Percentiles rank a stretch among this genome's conserved stretches.
These are phyloP conservation scores for Halcyon badia DNA, from an alignment of 2,797 vertebrate species.

Conservation along the genomic window DNA sequence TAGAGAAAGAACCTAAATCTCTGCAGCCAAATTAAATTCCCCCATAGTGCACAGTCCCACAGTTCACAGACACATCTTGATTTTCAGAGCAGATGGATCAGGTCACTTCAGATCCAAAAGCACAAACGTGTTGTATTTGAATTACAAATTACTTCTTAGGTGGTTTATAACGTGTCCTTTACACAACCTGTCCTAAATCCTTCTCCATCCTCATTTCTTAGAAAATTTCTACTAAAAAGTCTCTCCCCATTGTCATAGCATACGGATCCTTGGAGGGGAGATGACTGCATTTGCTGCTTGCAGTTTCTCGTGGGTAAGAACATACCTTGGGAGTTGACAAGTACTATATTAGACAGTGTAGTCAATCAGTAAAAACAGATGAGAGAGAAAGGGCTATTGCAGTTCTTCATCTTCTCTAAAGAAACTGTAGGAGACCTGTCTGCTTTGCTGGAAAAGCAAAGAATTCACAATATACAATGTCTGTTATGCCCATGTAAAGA, in stretches of 20 bases:
- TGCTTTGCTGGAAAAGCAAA: not conserved
- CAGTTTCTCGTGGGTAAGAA: not conserved
- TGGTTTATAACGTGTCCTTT: not conserved
- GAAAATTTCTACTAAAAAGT: not conserved
- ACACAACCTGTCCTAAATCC: not conserved
- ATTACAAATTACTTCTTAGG: not conserved
- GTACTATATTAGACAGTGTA: not conserved
- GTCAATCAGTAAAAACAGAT: not conserved
- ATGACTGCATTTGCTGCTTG: not conserved
- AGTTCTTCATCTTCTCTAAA: not conserved
- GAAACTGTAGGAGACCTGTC: not conserved
- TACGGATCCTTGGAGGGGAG: not conserved
- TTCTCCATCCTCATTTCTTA: not conserved
- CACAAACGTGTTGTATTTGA: not conserved
- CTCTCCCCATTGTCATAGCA: not conserved
- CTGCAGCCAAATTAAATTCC: not conserved
- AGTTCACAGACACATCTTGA: not conserved
- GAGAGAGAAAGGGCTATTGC: not conserved
- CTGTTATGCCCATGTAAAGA: not conserved
- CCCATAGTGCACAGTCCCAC: not conserved
- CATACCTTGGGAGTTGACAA: not conserved
- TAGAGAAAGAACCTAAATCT: not conserved
- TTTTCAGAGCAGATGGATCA: not conserved
- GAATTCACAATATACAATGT: not conserved
- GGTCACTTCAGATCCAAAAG: not conserved